Percentiles rank a stretch among this genome's conserved stretches.
phyloP scores from a whole-genome alignment of 2,888 invertebrate genomes.

The Lithophane leautieri region DNA sequence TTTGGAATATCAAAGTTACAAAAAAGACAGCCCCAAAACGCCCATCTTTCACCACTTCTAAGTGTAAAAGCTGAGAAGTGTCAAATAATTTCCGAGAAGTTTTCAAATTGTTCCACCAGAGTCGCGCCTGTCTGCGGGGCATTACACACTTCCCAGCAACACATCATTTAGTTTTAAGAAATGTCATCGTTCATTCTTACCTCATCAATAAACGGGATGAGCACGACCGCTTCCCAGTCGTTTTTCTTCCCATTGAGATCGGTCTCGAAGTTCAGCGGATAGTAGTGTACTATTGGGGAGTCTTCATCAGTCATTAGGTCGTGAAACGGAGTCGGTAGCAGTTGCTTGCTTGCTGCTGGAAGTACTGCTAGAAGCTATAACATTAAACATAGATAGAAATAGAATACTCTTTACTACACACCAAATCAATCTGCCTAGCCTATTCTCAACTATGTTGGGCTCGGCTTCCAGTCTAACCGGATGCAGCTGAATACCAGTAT shows the following conservation, averaged over 20 bases:
- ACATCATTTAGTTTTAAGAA: neutral
- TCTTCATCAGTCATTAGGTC: slow-evolving; percentile 94
- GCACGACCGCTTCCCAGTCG: slow-evolving; percentile 98
- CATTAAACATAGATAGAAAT: neutral
- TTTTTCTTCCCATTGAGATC: slow-evolving; percentile 99
- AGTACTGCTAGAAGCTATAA: slow-evolving; percentile 95
- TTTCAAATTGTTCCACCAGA: too few species aligned
- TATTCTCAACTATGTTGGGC: too few species aligned
- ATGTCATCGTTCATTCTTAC: slow-evolving; percentile 73
- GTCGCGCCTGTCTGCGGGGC: too few species aligned
- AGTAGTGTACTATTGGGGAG: slow-evolving; percentile 97
- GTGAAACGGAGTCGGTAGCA: slow-evolving; percentile 95
- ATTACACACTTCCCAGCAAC: too few species aligned
- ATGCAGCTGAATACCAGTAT: too few species aligned
- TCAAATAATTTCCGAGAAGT: too few species aligned
- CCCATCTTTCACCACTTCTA: neutral
- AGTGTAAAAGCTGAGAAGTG: neutral
- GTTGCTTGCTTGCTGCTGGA: slow-evolving; percentile 95
- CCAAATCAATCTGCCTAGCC: neutral
- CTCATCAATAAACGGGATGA: slow-evolving; percentile 98
- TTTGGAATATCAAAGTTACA: neutral
- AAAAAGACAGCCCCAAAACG: neutral
- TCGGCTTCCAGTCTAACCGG: too few species aligned
- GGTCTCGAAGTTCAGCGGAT: slow-evolving; percentile 97
- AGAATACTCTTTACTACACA: neutral